phyloP scores from a whole-genome alignment of 2,797 vertebrate genomes.

The Chloroceryle amazona region DNA sequence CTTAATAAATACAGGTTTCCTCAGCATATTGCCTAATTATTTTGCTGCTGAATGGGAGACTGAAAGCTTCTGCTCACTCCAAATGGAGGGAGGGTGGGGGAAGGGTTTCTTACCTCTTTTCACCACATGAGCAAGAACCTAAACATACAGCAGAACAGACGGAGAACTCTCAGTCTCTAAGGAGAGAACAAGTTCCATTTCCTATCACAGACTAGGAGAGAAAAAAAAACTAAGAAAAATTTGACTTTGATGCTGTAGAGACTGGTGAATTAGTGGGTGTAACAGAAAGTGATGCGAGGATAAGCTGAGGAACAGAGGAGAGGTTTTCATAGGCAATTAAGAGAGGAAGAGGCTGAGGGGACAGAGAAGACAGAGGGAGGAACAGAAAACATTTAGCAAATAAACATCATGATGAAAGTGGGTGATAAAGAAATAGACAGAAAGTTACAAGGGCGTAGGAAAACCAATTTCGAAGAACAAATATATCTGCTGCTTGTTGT shows the following conservation, averaged over 20 bases:
- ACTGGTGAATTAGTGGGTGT: background rate
- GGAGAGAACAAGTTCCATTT: background rate
- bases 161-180: background rate
- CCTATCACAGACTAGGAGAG: background rate
- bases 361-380: background rate
- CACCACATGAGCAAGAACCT: background rate
- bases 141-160: background rate
- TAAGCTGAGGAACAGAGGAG: background rate
- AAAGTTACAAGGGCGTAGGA: background rate
- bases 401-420: background rate
- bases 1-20: background rate
- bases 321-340: background rate
- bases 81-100: background rate
- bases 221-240: background rate
- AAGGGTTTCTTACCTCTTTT: background rate
- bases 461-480: background rate
- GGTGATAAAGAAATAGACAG: background rate
- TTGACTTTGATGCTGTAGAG: background rate
- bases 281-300: background rate
- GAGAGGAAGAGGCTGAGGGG: background rate
- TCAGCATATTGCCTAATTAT: background rate
- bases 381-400: background rate
- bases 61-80: background rate
- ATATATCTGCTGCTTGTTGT: background rate
- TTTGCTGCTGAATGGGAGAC: background rate